Evolutionary conservation across 2,888 invertebrate genomes (phyloP).

Genomic region (Ariolimax columbianus): DNA sequence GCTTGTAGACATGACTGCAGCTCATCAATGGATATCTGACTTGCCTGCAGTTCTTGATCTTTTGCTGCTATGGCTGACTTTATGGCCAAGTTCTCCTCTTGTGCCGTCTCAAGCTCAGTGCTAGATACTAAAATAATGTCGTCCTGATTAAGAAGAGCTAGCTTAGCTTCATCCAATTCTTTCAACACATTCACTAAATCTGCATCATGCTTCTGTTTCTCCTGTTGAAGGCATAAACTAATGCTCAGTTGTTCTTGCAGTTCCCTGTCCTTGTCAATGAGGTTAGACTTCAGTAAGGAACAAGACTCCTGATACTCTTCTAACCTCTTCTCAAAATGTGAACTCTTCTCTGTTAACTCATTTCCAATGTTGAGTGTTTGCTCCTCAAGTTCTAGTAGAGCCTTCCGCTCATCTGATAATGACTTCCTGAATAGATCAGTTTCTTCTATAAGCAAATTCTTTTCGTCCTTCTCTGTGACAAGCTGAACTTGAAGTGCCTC

Average conservation of each 20-base stretch:
- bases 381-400: background rate
- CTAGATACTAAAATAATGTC: background rate
- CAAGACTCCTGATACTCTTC: background rate
- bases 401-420: background rate
- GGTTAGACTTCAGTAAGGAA: background rate
- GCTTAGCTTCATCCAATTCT: background rate
- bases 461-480: background rate
- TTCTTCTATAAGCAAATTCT: background rate
- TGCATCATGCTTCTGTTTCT: conserved; percentile 1
- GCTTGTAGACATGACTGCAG: background rate
- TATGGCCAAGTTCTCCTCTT: background rate
- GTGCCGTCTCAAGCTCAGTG: background rate
- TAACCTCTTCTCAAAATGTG: conserved; percentile 6
- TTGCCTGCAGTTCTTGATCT: conserved; percentile 13
- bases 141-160: background rate
- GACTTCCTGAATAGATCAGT: background rate
- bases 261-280: background rate
- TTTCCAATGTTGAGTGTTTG: conserved; percentile 9
- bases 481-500: background rate
- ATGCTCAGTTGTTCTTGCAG: conserved; percentile 12
- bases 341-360: conserved; percentile 9
- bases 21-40: conserved; percentile 9
- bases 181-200: background rate
- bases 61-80: conserved; percentile 4
- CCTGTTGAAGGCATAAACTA: background rate